phyloP scores from a whole-genome alignment of 2,797 vertebrate genomes.

The Brachyrhaphis roseni region DNA sequence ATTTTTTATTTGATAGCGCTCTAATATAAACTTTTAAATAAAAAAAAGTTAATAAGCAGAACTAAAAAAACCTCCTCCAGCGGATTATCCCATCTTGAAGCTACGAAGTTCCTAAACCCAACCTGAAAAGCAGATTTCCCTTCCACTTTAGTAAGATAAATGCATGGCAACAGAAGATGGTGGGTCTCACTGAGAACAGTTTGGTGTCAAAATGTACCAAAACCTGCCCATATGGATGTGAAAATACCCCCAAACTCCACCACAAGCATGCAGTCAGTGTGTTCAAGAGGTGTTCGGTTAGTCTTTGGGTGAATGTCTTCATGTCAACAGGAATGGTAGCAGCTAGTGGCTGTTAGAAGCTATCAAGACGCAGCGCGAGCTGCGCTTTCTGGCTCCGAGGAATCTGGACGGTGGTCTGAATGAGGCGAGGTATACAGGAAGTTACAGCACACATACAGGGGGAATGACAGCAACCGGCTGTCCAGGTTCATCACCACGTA shows the following conservation, averaged over 20 bases:
- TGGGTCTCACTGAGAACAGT: not conserved
- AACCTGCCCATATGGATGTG: constrained; percentile 32
- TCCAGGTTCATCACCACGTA: constrained; percentile 97
- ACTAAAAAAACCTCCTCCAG: not conserved
- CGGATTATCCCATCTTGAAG: not conserved
- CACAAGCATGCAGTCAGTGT: constrained; percentile 54
- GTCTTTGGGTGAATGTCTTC: constrained; percentile 37
- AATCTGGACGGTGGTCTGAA: constrained; percentile 79
- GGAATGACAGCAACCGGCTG: constrained; percentile 92
- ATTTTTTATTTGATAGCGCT: not conserved
- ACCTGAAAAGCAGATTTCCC: constrained; percentile 2
- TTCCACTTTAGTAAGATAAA: constrained; percentile 18
- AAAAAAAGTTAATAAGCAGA: not conserved
- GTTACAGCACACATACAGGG: constrained; percentile 96
- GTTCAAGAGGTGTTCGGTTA: constrained; percentile 33
- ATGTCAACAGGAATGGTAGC: constrained; percentile 38
- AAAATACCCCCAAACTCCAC: constrained; percentile 31
- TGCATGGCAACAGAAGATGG: constrained; percentile 19
- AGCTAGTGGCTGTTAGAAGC: not conserved
- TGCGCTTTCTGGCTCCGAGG: constrained; percentile 71
- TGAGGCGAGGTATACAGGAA: constrained; percentile 91
- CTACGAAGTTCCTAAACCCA: not conserved
- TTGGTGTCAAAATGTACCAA: constrained; percentile 18
- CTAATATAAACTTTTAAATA: not conserved
- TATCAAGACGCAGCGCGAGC: constrained; percentile 71